Evolutionary conservation across 2,113 vertebrate species (phyloP).

Genomic region (Eulemur rufifrons): DNA sequence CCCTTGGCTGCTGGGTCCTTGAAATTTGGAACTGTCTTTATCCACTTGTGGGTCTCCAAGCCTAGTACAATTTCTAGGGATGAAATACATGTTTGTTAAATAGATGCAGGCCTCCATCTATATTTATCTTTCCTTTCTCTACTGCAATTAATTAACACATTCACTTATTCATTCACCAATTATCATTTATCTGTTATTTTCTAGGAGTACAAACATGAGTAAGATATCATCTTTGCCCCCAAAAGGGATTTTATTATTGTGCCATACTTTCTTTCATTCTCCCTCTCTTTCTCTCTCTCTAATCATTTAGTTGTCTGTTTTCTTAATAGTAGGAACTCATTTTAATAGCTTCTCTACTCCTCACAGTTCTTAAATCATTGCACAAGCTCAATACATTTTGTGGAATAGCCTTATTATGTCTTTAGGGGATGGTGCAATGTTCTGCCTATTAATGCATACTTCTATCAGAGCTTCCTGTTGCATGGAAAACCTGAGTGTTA

Average conservation of each 20-base stretch:
- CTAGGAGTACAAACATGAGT: background rate
- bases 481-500: background rate
- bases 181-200: background rate
- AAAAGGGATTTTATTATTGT: background rate
- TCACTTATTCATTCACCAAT: background rate
- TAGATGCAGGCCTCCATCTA: background rate
- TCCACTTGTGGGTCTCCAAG: background rate
- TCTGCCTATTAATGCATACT: background rate
- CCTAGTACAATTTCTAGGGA: background rate
- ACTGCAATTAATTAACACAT: background rate
- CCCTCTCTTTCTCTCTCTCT: background rate
- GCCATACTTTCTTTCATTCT: background rate
- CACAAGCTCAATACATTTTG: background rate
- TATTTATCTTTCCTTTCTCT: background rate
- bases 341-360: background rate
- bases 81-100: background rate
- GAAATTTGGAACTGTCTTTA: background rate
- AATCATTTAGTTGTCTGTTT: background rate
- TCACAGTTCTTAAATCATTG: background rate
- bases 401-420: background rate
- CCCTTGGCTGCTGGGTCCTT: background rate
- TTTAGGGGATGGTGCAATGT: background rate
- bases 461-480: background rate
- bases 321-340: background rate
- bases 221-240: background rate